Conservation (phyloP, 2,113 vertebrate genomes). For the Nipponia nippon region DNA sequence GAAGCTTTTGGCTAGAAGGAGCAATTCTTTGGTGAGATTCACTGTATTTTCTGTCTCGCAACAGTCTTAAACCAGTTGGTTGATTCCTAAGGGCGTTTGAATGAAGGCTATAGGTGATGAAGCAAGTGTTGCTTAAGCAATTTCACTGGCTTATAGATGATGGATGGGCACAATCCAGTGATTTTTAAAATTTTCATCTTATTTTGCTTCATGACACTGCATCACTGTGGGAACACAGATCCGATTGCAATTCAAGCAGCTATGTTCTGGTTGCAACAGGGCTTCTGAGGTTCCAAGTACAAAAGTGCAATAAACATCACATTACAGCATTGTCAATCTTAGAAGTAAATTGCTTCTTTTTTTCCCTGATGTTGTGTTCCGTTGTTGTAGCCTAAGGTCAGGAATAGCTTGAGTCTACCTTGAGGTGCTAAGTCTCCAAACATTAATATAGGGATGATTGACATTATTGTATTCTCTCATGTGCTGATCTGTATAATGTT, state of each 20-base stretch:
- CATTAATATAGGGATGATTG: background rate
- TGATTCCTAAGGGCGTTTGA: slow-evolving; percentile 27
- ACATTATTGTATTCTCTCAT: background rate
- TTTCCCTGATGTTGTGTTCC: background rate
- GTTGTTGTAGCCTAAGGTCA: background rate
- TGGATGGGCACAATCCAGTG: background rate
- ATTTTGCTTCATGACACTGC: background rate
- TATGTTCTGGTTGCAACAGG: background rate
- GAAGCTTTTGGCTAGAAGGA: slow-evolving; percentile 87
- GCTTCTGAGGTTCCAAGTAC: background rate
- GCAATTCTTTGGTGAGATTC: slow-evolving; percentile 85
- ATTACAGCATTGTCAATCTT: background rate
- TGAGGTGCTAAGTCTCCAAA: background rate
- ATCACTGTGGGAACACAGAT: background rate
- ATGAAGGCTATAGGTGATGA: background rate
- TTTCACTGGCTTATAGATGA: background rate
- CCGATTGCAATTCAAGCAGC: background rate
- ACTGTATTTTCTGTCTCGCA: background rate
- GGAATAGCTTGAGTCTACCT: background rate
- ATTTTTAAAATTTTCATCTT: background rate
- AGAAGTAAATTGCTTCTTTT: background rate
- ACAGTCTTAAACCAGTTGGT: background rate
- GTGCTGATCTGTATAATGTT: background rate
- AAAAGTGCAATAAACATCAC: background rate
- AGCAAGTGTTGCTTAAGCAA: background rate